Percentiles rank a stretch among this genome's conserved stretches.
These are phyloP conservation scores for Cephalopterus ornatus DNA, from an alignment of 2,113 vertebrate species.

Conservation along the genomic window DNA sequence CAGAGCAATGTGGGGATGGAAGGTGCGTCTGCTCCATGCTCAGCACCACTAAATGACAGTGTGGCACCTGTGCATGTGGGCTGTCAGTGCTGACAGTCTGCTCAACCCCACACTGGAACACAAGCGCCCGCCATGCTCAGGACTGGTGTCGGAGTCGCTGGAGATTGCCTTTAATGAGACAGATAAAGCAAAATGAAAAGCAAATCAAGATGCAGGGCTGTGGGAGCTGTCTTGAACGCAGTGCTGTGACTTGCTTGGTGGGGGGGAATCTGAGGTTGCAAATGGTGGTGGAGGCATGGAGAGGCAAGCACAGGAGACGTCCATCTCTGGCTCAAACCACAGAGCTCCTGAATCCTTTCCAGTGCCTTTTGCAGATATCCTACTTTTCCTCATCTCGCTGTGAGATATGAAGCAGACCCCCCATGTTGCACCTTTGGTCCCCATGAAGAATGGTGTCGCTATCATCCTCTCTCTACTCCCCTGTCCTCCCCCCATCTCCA, in stretches of 20 bases:
- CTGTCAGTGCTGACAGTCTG: background rate
- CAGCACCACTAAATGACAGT: background rate
- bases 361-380: background rate
- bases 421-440: background rate
- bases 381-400: background rate
- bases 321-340: background rate
- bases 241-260: background rate
- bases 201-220: background rate
- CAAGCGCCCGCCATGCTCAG: background rate
- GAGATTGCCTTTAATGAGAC: constrained; percentile 15
- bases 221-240: background rate
- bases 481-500: background rate
- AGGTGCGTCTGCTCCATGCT: background rate
- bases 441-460: rapidly evolving
- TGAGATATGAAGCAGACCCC: background rate
- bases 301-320: background rate
- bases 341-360: background rate
- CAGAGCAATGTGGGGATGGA: background rate
- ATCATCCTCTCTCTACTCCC: background rate
- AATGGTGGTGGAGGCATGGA: background rate
- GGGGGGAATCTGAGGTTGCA: background rate
- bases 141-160: background rate
- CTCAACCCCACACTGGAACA: background rate
- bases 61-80: background rate
- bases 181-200: background rate